Evolutionary conservation across 2,113 vertebrate species (phyloP), one percentile per base, ranked within the genome.

Genomic region (Rhea pennata): DNA sequence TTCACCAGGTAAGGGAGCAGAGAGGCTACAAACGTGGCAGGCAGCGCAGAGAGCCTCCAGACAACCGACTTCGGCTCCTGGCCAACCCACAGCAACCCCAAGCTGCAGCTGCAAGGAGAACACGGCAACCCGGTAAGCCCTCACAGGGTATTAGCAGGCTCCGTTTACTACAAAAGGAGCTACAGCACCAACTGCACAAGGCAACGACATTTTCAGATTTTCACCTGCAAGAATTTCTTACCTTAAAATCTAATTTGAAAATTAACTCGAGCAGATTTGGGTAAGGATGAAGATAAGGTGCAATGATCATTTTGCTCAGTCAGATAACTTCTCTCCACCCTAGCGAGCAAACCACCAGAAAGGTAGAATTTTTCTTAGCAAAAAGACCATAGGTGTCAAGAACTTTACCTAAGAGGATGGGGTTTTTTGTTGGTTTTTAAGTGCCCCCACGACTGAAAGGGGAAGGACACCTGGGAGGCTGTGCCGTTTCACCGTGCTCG

Each of bases 381-480:
- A 24, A 36, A 26, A 48, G 7, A 21, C 36, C 23, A 27, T n/a
- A 46, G 17, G 13, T 39, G 20, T 23, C 31, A 61, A 76, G 42
- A 19, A 12, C 36, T 19, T 21, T 29, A 36, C 9, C 58, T n/a
- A 48, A 9, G 0, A 46, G 42, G 33, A 31, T 1, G 3, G 36
- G 36, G 36, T 36, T 36, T 36, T 27, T 72, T 40, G 89, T 39
- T 3, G 61, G 5, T 36, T 36, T 36, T 36, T 36, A 51, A 26
- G 10, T 2, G 12, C 10, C 16, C 36, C 19, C 33, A 22, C 4
- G 22, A 29, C 39, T 0, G 1, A 17, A n/a, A 73, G 33, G 39
- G 24, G 33, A 19, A 90, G 65, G 27, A 79, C 5, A 3, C 10
- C 20, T 3, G 2, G 36, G 14, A 87, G 54, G 7, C 50, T 2